Base-by-base conservation (phyloP, 1,140 invertebrate genomes). In the Neodiprion virginianus region DNA sequence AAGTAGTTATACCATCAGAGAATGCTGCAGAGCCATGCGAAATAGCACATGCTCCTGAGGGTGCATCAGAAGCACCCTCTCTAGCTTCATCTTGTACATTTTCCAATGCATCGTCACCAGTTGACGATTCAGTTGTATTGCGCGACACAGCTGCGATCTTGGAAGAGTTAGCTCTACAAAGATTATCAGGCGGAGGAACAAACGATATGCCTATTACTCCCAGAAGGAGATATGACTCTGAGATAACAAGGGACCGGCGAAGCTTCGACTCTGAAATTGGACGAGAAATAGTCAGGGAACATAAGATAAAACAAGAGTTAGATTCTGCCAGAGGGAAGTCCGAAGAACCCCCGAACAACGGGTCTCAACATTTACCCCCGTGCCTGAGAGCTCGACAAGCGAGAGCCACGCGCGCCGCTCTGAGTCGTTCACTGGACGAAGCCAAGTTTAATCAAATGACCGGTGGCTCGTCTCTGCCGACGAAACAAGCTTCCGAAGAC, bases 361-460 rank as follows among this genome's bases (percentile, higher is more conserved):
- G 49, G 14, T 23, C 79, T 48, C 80, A 84, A 68, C 84, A 88
- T 74, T 76, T 91, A 67, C 90, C 91, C 14, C 91, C 91, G 0
- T 92, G 91, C 82, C 81, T 91, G 70, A 82, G 90, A 8, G 88
- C 88, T 1, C 83, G 87, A 48, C 85, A 88, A 48, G 90, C 90
- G 0, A 80, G 89, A 48, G 85, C 89, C 8, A 91, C 91, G 0
- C 91, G 92, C 75, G 90, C 92, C 8, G 88, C 92, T 23, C 91
- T 94, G 66, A 93, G 94, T 1, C 88, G 94, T 3, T 95, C 94
- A 1, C 79, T 95, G 40, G 94, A 95, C 82, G 87, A 88, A 49
- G 86, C 88, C 5, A 91, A 91, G 74, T 89, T 88, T 69, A 82
- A 88, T 79, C 77, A 83, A 17, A 90, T 83, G 91, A 92, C 80